A percentile compares a stretch with the other conserved stretches of the same genome.
phyloP scores from a whole-genome alignment of 64 coral and sea anemone species.

The Porites australiensis region DNA sequence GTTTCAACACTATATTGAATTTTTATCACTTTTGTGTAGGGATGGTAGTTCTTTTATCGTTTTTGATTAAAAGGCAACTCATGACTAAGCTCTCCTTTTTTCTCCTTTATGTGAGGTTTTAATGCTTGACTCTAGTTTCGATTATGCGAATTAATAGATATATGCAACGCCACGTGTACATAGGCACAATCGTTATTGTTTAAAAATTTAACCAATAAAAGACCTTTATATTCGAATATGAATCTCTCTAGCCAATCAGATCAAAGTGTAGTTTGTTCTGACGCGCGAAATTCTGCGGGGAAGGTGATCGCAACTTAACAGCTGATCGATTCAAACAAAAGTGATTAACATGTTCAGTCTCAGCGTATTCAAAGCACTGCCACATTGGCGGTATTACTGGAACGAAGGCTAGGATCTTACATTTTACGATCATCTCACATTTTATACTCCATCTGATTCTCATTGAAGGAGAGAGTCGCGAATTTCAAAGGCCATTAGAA shows the following conservation, averaged over 20 bases:
- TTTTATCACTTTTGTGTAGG: no score
- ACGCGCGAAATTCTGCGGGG: constrained; percentile 15
- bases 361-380: background rate
- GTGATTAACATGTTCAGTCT: constrained; percentile 48
- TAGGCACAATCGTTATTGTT: background rate
- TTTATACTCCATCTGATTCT: background rate
- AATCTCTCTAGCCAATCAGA: background rate
- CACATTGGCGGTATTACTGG: background rate
- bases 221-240: background rate
- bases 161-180: constrained; percentile 51
- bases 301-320: background rate
- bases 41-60: no score
- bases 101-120: no score
- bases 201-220: background rate
- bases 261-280: background rate
- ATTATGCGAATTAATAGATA: no score
- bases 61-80: no score
- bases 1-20: no score
- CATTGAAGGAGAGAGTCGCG: background rate
- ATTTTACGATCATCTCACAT: background rate
- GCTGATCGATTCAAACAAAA: constrained; percentile 29
- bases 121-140: no score
- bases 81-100: no score
- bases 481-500: background rate
- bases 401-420: background rate